phyloP scores from a whole-genome alignment of 2,113 vertebrate species.

The Baryphthengus martii region DNA sequence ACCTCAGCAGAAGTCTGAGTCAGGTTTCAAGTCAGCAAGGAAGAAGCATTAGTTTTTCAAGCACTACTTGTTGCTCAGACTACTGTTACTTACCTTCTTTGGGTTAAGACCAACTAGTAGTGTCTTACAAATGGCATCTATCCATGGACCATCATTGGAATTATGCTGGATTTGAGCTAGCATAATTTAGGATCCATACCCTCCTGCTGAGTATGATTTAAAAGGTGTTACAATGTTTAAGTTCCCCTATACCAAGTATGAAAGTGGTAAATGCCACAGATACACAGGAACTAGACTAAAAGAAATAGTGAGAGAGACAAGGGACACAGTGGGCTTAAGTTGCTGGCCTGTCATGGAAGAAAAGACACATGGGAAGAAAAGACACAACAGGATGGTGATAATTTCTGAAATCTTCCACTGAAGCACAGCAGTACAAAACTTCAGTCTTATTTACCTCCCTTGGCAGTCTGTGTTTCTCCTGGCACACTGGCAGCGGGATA shows the following conservation, averaged over 20 bases:
- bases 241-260: background rate
- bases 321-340: background rate
- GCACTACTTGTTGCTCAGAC: background rate
- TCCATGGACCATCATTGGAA: background rate
- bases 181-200: background rate
- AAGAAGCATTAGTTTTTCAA: background rate
- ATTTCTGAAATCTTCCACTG: background rate
- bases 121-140: background rate
- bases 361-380: background rate
- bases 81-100: background rate
- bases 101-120: background rate
- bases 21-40: background rate
- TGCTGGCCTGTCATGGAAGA: background rate
- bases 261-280: background rate
- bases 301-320: background rate
- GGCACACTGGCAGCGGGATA: background rate
- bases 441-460: background rate
- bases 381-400: background rate
- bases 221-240: background rate
- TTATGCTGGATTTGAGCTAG: background rate
- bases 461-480: background rate
- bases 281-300: background rate
- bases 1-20: background rate
- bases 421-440: background rate
- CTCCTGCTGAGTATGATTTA: background rate